Conservation (phyloP, 37 sponge, comb jelly and placozoan species). For the Lycopodina hypogea region DNA sequence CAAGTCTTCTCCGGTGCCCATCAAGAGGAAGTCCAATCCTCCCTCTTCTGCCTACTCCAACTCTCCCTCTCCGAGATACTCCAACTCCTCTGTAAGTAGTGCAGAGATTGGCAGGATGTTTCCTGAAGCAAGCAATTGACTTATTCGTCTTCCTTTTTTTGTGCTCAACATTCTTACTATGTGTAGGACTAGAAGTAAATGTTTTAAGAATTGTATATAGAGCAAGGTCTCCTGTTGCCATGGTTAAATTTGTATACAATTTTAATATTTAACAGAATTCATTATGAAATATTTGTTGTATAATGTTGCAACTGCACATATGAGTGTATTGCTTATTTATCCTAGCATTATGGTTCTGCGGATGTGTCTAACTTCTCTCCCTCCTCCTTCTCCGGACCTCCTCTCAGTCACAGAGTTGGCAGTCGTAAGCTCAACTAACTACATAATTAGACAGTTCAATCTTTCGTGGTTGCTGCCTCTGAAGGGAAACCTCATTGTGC, state of each 20-base stretch:
- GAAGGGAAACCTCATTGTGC: background rate
- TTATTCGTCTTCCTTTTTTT: too few species aligned
- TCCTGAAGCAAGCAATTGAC: too few species aligned
- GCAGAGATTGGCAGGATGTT: background rate
- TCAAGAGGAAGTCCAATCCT: conserved; percentile 15
- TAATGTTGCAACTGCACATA: too few species aligned
- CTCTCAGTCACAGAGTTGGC: conserved; percentile 34
- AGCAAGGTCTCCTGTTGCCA: too few species aligned
- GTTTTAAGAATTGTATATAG: too few species aligned
- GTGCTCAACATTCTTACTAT: too few species aligned
- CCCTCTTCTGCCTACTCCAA: conserved; percentile 2
- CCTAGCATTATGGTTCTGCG: conserved; percentile 25
- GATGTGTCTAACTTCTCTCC: conserved; percentile 42
- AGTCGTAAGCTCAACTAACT: conserved; percentile 16
- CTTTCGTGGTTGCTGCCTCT: conserved; percentile 2
- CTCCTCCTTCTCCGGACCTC: conserved; percentile 59
- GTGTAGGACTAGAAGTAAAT: too few species aligned
- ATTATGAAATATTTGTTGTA: too few species aligned
- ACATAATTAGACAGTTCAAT: background rate
- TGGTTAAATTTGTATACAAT: too few species aligned
- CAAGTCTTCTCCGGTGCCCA: conserved; percentile 59
- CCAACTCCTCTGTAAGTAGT: conserved; percentile 43
- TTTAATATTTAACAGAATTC: too few species aligned
- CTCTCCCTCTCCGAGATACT: conserved; percentile 15
- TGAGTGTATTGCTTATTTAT: too few species aligned